A percentile compares a stretch with the other conserved stretches of the same genome.
Conservation (phyloP, 2,113 vertebrate genomes). For the Cathartes aura region DNA sequence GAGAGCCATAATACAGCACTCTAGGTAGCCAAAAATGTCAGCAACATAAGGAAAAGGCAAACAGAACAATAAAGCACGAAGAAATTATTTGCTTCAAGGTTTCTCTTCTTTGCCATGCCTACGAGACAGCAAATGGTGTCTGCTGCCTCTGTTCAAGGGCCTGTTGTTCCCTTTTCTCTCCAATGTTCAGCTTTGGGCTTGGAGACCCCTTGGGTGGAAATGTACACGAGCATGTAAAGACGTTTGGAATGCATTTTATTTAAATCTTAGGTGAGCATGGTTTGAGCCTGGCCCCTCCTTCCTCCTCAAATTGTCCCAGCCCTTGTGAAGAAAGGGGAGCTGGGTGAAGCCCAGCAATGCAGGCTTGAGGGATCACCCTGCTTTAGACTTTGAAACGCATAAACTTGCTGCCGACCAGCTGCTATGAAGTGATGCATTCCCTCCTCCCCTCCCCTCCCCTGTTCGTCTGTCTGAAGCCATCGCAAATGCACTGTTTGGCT, state of each 20-base stretch:
- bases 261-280: neutral
- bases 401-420: neutral
- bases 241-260: neutral
- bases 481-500: neutral
- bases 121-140: neutral
- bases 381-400: neutral
- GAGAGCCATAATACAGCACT: neutral
- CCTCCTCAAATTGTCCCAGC: too few relatives aligned
- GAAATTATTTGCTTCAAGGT: neutral
- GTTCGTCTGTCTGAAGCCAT: neutral
- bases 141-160: neutral
- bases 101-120: neutral
- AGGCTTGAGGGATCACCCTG: neutral
- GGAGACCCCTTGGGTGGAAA: neutral
- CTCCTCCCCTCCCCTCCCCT: neutral
- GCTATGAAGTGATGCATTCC: neutral
- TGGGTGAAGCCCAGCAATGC: too few relatives aligned
- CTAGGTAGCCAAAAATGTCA: neutral
- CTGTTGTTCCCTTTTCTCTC: neutral
- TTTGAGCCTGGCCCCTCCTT: neutral
- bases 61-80: neutral
- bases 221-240: too few relatives aligned
- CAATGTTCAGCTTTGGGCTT: neutral
- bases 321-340: neutral
- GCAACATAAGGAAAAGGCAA: neutral